Evolutionary conservation across 2,888 invertebrate species (phyloP), one percentile per base, ranked within the genome.

Genomic region (Agonopterix arenella): DNA sequence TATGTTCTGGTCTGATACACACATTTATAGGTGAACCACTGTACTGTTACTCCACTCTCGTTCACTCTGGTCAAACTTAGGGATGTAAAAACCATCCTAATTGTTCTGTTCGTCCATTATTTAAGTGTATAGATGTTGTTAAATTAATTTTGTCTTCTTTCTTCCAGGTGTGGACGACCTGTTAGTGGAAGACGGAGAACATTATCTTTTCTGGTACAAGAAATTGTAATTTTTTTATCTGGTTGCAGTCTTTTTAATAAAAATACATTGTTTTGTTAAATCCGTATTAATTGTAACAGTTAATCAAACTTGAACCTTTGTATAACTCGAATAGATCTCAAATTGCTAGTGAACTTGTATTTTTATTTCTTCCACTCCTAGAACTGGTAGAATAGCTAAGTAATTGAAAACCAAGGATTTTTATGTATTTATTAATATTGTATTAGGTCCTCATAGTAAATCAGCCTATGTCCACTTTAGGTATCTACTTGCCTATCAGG

Each of bases 171-270:
- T 97, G 37, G 96, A 97, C 73, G 96, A 96, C 70, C 85, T 96
- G 59, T 90, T 95, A 68, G 95, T 96, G 36, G 95, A 95, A 83
- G 95, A 96, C 64, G 96, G 96, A 13, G 96, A 96, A 73, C 95
- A 96, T 73, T 96, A 96, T 72, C 91, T 97, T 46, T 97, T 96
- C 85, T 97, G 96, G 97, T 97, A 96, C 88, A 96, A 96, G 90
- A 96, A 96, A 84, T 90, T 97, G 85, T 97, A 94, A 93, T 47
- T 56, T 51, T n/a, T 46, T 40, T n/a, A 40, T 40, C n/a, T n/a
- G n/a, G 40, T 40, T n/a, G 4, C 40, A 1, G 4, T 40, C 28
- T 28, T 28, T 28, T 28, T 28, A 28, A 28, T 28, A 28, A 28
- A 28, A 28, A 28, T 4, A n/a, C 40, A 40, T 40, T 40, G 40